These are phyloP conservation scores for Rousettus madagascariensis DNA, from an alignment of 2,797 vertebrate species.

Conservation along the genomic window DNA sequence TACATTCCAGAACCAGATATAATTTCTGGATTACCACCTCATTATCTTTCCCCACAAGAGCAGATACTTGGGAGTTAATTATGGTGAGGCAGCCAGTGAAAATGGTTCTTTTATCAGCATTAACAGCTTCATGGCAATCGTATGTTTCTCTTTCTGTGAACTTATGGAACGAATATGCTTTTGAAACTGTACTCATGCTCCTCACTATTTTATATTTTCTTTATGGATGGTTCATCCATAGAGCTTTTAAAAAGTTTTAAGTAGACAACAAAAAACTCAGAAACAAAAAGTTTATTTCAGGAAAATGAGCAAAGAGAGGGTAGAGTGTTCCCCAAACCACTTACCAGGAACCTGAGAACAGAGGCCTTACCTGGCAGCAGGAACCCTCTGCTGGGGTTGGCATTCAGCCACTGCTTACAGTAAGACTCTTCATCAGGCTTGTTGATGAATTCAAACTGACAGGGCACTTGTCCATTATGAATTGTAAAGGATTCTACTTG, in stretches of 20 bases:
- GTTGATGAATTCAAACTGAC: slow-evolving; percentile 97
- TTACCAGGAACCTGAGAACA: neutral
- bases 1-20: neutral
- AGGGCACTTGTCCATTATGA: slow-evolving; percentile 94
- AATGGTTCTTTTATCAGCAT: neutral
- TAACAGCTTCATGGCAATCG: neutral
- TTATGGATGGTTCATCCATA: neutral
- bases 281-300: slow-evolving; percentile 11
- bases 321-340: neutral
- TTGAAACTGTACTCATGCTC: neutral
- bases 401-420: slow-evolving; percentile 95
- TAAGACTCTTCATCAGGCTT: slow-evolving; percentile 93
- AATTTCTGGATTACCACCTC: neutral
- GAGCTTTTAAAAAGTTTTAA: slow-evolving; percentile 27
- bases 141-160: slow-evolving; percentile 2
- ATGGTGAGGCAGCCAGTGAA: neutral
- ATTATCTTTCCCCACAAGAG: neutral
- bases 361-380: slow-evolving; percentile 91
- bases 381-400: slow-evolving; percentile 93
- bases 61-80: neutral
- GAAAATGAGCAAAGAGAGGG: neutral
- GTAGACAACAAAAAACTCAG: slow-evolving; percentile 7
- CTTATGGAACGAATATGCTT: neutral
- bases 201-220: slow-evolving; percentile 9
- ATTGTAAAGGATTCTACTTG: slow-evolving; percentile 91